Conservation (phyloP, 2,113 vertebrate genomes). For the Corythaeola cristata region DNA sequence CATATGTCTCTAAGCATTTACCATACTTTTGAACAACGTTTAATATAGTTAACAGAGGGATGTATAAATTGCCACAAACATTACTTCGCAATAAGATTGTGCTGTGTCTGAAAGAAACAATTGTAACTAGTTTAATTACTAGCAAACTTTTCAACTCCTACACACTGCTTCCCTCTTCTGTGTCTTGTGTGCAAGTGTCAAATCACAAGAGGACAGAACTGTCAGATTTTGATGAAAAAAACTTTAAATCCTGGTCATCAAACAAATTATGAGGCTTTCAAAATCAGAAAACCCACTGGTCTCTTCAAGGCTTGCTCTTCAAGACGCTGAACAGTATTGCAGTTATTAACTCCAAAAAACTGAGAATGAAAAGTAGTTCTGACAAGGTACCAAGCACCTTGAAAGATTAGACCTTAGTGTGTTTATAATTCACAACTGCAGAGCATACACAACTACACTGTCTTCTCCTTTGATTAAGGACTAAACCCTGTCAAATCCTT, state of each 20-base stretch:
- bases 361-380: background rate
- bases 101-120: background rate
- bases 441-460: background rate
- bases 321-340: background rate
- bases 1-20: background rate
- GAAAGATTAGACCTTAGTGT: background rate
- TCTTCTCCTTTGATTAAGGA: background rate
- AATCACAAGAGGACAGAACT: conserved; percentile 22
- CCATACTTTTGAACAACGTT: background rate
- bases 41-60: background rate
- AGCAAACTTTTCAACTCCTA: conserved; percentile 34
- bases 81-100: background rate
- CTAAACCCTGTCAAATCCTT: background rate
- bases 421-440: background rate
- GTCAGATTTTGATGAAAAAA: background rate
- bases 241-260: background rate
- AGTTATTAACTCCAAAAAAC: background rate
- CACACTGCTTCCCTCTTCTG: conserved; percentile 46
- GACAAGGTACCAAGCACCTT: background rate
- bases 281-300: background rate
- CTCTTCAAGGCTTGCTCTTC: background rate
- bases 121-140: background rate
- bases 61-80: background rate
- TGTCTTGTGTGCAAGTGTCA: conserved; percentile 33
- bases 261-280: background rate